Evolutionary conservation across 2,797 vertebrate species (phyloP), one percentile per base, ranked within the genome.

Genomic region (Typhlichthys subterraneus): DNA sequence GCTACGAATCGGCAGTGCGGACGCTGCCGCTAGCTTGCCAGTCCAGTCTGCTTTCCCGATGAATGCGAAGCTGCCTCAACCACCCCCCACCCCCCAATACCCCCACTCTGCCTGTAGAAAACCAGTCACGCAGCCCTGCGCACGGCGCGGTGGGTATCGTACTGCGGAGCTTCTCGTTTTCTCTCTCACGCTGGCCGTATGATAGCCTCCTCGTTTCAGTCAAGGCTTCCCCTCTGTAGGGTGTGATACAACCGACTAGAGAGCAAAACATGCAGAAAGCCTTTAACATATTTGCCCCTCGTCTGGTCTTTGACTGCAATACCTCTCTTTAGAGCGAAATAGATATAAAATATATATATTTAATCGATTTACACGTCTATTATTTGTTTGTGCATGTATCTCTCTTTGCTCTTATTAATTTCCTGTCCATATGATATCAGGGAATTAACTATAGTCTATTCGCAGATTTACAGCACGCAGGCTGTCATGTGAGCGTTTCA

Each of bases 51-150:
- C 79, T 85, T 81, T 82, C 86, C 82, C 88, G 68, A 72, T 45
- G 10, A 83, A 83, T 88, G 79, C 89, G 76, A 85, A 82, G 78
- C 73, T 72, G 73, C 67, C 79, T 87, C 83, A 85, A 87, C 82
- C 84, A 80, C 85, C 85, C 89, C 81, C 63, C 31, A 57, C 46
- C 53, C 57, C 49, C n/a, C 58, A 23, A 23, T 23, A 13, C 66
- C 15, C 29, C 19, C 52, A 13, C n/a, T 60, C 33, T 57, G 47
- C 47, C 23, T 59, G 48, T 52, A 79, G 81, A 77, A 80, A 87
- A 88, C 82, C 85, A 91, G 89, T 92, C 91, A 92, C 90, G 88
- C 91, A 91, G 88, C 81, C 81, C 69, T 65, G 81, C 77, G 76
- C 57, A 83, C 73, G 75, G 75, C 84, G 78, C 85, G 69, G 82